Evolutionary conservation across 2,113 vertebrate genomes (phyloP).

Genomic region (Odontophorus gujanensis): DNA sequence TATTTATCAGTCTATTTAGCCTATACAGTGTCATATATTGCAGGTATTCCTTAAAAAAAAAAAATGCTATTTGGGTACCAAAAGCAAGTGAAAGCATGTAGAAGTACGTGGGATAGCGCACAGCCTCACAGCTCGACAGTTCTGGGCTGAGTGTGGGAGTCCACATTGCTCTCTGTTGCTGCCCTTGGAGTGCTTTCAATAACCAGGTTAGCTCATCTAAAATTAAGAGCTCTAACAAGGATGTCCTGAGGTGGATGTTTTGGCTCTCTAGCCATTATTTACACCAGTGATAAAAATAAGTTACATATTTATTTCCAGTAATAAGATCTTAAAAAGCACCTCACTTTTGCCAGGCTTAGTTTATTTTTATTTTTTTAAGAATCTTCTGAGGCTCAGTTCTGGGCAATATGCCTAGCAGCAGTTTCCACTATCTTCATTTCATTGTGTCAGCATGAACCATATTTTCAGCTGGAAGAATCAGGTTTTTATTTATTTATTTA

Average conservation of each 20-base stretch:
- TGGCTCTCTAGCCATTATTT: conserved; percentile 27
- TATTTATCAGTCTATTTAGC: neutral
- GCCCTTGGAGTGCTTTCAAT: conserved; percentile 9
- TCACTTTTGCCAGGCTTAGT: conserved; percentile 25
- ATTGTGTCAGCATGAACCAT: neutral
- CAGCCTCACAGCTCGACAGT: neutral
- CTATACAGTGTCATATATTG: neutral
- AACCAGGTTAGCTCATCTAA: conserved; percentile 46
- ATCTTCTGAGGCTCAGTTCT: conserved; percentile 10
- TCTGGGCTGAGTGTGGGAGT: neutral
- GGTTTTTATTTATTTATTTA: neutral
- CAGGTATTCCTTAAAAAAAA: neutral
- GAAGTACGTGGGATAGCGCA: neutral
- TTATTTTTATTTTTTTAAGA: neutral
- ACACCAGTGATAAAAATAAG: conserved; percentile 52
- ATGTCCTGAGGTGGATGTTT: conserved; percentile 39
- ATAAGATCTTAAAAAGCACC: conserved; percentile 29
- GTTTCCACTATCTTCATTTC: neutral
- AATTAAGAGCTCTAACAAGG: conserved; percentile 25
- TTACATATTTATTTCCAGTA: conserved; percentile 53
- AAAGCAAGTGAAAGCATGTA: neutral
- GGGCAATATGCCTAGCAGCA: conserved; percentile 24
- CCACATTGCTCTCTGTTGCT: neutral
- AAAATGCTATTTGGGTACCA: neutral
- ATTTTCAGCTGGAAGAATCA: neutral